Percentiles rank a stretch among this genome's conserved stretches.
These are phyloP conservation scores for Ericerus pela DNA, from an alignment of 1,140 invertebrate genomes.

Conservation along the genomic window DNA sequence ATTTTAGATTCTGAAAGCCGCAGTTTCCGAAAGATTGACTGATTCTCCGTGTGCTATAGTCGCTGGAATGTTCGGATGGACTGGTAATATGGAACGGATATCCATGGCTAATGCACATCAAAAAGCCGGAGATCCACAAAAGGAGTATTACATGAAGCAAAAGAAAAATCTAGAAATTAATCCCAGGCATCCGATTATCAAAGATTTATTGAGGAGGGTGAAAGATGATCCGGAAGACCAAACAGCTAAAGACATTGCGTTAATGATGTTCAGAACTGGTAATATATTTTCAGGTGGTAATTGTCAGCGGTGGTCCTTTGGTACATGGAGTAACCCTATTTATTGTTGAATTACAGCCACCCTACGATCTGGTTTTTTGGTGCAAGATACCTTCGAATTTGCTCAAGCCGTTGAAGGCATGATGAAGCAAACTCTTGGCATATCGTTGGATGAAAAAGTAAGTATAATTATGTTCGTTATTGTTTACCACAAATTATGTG, in stretches of 20 bases:
- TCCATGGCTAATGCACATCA: constrained; percentile 94
- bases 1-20: constrained; percentile 54
- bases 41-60: constrained; percentile 91
- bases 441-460: constrained; percentile 59
- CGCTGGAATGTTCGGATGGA: constrained; percentile 95
- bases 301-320: background rate
- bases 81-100: constrained; percentile 97
- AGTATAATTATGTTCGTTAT: constrained; percentile 12
- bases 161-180: constrained; percentile 98
- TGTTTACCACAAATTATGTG: background rate
- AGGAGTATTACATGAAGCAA: constrained; percentile 81
- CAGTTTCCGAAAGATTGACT: constrained; percentile 76
- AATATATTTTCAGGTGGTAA: constrained; percentile 4
- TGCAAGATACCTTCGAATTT: constrained; percentile 74
- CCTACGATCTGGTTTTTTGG: constrained; percentile 74
- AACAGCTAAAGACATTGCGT: constrained; percentile 70
- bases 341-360: constrained; percentile 46
- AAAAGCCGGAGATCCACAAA: constrained; percentile 82
- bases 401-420: constrained; percentile 75
- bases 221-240: constrained; percentile 62
- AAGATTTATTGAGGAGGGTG: constrained; percentile 72
- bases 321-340: background rate
- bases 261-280: constrained; percentile 77
- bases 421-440: constrained; percentile 65
- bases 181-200: constrained; percentile 88